A percentile compares a stretch with the other conserved stretches of the same genome.
phyloP scores from a whole-genome alignment of 1,140 invertebrate species.

The Tribolium madens region DNA sequence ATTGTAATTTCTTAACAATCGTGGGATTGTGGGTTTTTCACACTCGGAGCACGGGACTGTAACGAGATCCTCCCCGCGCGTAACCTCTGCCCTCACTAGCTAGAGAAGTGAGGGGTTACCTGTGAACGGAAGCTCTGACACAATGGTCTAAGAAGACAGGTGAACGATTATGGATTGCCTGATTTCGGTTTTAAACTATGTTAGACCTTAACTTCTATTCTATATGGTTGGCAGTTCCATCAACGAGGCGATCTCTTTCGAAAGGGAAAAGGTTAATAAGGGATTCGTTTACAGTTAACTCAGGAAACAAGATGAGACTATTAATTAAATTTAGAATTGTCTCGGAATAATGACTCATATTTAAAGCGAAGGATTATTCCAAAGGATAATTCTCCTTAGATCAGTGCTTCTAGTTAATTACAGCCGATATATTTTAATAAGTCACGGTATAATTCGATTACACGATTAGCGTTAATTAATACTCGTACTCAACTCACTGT shows the following conservation, averaged over 20 bases:
- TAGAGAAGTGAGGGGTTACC: constrained; percentile 42
- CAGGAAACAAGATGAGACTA: constrained; percentile 12
- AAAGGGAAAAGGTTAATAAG: constrained; percentile 26
- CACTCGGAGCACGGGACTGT: constrained; percentile 49
- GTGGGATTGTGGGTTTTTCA: constrained; percentile 50
- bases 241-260: background rate
- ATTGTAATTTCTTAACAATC: constrained; percentile 48
- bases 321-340: constrained; percentile 26
- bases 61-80: constrained; percentile 43
- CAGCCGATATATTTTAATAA: background rate
- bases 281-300: constrained; percentile 17
- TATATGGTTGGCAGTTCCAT: background rate
- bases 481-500: too few relatives aligned
- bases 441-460: background rate
- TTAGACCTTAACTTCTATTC: background rate
- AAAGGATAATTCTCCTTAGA: background rate
- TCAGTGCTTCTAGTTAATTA: background rate
- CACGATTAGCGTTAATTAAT: background rate
- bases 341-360: background rate
- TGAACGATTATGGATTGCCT: constrained; percentile 52
- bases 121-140: constrained; percentile 54
- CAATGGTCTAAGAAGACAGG: constrained; percentile 53
- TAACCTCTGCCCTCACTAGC: constrained; percentile 50
- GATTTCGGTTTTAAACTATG: constrained; percentile 37
- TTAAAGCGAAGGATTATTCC: background rate